These are phyloP conservation scores for Pollicipes pollicipes DNA, from an alignment of 1,140 invertebrate genomes.

Conservation along the genomic window DNA sequence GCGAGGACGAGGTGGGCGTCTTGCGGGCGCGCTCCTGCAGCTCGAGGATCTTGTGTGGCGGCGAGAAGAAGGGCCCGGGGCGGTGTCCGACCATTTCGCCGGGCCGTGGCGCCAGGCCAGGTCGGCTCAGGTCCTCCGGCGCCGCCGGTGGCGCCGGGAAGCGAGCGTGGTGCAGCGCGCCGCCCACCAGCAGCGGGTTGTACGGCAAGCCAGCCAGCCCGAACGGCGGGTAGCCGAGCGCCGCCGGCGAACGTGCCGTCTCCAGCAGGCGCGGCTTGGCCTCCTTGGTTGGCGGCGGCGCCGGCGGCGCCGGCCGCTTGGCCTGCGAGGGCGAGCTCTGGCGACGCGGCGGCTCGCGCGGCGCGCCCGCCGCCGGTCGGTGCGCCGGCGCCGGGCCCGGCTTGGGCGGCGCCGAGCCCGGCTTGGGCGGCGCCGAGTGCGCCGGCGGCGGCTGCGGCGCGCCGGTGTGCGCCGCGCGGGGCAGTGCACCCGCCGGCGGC, in stretches of 20 bases:
- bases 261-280: background rate
- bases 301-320: background rate
- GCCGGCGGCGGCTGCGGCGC: too few relatives aligned
- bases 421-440: too few relatives aligned
- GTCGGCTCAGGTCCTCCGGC: slow-evolving; percentile 16
- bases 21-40: slow-evolving; percentile 15
- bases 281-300: background rate
- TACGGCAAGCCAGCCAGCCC: background rate
- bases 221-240: background rate
- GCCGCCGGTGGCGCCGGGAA: slow-evolving; percentile 11
- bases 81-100: background rate
- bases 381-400: background rate
- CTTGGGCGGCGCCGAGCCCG: too few relatives aligned
- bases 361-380: too few relatives aligned
- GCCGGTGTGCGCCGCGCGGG: background rate
- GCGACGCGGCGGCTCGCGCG: too few relatives aligned
- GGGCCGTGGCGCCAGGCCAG: slow-evolving; percentile 10
- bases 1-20: slow-evolving; percentile 11
- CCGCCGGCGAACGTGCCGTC: too few relatives aligned
- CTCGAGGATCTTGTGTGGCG: slow-evolving; percentile 15
- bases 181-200: background rate
- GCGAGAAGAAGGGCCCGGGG: slow-evolving; percentile 4
- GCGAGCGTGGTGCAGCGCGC: too few relatives aligned
- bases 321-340: background rate
- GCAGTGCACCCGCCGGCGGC: too few relatives aligned